phyloP scores from a whole-genome alignment of 2,113 vertebrate species.

The Mixornis gularis region DNA sequence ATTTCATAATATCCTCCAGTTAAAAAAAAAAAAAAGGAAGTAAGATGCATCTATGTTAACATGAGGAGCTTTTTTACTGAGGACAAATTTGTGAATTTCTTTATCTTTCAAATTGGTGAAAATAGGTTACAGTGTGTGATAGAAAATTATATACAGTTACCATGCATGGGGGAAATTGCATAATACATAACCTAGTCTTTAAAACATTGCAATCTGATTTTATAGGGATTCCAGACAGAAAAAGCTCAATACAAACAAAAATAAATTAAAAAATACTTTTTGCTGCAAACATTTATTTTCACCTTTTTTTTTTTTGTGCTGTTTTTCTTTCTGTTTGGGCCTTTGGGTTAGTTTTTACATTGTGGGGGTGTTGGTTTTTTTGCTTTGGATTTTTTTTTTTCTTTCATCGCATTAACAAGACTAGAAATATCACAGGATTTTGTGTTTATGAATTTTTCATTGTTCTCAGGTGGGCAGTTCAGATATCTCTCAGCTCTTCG shows the following conservation, averaged over 20 bases:
- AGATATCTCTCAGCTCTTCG: neutral
- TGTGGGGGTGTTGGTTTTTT: accelerated
- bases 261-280: neutral
- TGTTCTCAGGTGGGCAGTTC: neutral
- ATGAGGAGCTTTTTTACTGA: neutral
- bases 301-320: neutral
- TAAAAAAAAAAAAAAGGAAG: neutral
- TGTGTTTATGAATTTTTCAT: neutral
- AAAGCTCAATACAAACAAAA: neutral
- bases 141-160: neutral
- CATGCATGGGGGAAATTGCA: neutral
- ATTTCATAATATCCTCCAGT: neutral
- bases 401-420: neutral
- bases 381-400: neutral
- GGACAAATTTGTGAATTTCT: neutral
- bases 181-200: neutral
- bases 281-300: neutral
- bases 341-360: neutral
- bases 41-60: neutral
- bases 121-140: neutral
- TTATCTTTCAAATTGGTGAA: neutral
- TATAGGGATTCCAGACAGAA: neutral
- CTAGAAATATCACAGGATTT: neutral
- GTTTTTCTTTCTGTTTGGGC: neutral
- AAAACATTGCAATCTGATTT: neutral